A percentile compares a stretch with the other conserved stretches of the same genome.
phyloP scores from a whole-genome alignment of 2,797 vertebrate genomes.

The Falco novaeseelandiae region DNA sequence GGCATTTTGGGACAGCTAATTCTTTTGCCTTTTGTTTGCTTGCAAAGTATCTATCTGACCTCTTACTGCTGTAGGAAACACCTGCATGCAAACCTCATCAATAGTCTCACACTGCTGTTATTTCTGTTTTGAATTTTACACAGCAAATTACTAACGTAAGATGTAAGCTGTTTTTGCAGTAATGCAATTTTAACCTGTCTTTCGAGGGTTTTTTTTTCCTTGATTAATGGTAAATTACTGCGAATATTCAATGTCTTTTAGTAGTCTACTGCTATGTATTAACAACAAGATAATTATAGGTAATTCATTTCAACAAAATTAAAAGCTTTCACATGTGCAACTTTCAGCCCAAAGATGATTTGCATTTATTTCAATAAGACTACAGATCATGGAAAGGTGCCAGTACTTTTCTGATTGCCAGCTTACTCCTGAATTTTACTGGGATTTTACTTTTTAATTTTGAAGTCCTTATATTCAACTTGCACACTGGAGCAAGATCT shows the following conservation, averaged over 20 bases:
- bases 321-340: conserved; percentile 59
- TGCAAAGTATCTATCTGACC: not conserved
- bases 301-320: conserved; percentile 70
- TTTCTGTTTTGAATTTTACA: not conserved
- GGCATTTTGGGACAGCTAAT: not conserved
- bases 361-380: conserved; percentile 50
- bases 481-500: conserved; percentile 30
- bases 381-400: conserved; percentile 36
- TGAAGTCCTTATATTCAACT: conserved; percentile 47
- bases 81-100: not conserved
- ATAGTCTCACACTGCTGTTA: not conserved
- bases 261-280: conserved; percentile 59
- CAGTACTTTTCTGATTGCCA: conserved; percentile 27
- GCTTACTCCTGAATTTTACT: conserved; percentile 42
- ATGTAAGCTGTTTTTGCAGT: not conserved
- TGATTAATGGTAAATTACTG: conserved; percentile 25
- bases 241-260: conserved; percentile 58
- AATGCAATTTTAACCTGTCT: conserved; percentile 30
- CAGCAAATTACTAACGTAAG: not conserved
- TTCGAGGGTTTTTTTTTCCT: not conserved
- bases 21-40: not conserved
- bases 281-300: conserved; percentile 65
- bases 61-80: not conserved
- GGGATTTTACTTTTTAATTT: conserved; percentile 47
- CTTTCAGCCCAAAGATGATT: conserved; percentile 42